These are phyloP conservation scores for Shinisaurus crocodilurus DNA, from an alignment of 2,113 vertebrate genomes.

Conservation along the genomic window DNA sequence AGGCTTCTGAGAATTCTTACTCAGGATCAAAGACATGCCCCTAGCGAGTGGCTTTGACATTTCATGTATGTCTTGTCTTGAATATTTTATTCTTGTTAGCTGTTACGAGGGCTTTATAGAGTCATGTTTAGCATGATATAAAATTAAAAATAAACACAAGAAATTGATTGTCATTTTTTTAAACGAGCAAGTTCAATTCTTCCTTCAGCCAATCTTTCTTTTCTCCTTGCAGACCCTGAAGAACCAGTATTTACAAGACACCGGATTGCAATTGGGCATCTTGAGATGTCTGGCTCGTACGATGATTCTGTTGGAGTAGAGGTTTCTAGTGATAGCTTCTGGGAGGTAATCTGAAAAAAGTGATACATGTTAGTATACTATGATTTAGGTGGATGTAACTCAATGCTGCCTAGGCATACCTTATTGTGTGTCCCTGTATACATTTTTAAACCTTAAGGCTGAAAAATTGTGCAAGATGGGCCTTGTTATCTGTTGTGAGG, in stretches of 20 bases:
- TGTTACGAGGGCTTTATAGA: too few species aligned
- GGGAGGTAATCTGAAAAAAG: slow-evolving; percentile 86
- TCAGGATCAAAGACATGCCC: background rate
- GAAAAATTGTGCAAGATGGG: background rate
- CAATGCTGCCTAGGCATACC: background rate
- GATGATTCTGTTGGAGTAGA: slow-evolving; percentile 90
- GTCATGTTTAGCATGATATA: background rate
- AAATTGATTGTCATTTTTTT: background rate
- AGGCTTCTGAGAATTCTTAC: background rate
- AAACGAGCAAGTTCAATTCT: background rate
- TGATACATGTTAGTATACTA: background rate
- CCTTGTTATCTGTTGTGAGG: background rate
- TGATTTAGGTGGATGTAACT: background rate
- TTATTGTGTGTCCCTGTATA: background rate
- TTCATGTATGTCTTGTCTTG: background rate
- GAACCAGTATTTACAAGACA: slow-evolving; percentile 42
- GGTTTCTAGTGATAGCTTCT: slow-evolving; percentile 98
- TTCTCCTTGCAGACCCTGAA: slow-evolving; percentile 54
- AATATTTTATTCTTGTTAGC: background rate
- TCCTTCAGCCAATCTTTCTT: background rate
- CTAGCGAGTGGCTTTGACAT: background rate
- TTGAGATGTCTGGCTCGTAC: slow-evolving; percentile 90
- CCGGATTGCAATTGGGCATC: slow-evolving; percentile 28
- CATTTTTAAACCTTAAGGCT: too few species aligned
- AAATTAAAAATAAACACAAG: background rate